Percentiles rank a stretch among this genome's conserved stretches.
phyloP scores from a whole-genome alignment of 2,113 vertebrate genomes.

The Lophochroa leadbeateri region DNA sequence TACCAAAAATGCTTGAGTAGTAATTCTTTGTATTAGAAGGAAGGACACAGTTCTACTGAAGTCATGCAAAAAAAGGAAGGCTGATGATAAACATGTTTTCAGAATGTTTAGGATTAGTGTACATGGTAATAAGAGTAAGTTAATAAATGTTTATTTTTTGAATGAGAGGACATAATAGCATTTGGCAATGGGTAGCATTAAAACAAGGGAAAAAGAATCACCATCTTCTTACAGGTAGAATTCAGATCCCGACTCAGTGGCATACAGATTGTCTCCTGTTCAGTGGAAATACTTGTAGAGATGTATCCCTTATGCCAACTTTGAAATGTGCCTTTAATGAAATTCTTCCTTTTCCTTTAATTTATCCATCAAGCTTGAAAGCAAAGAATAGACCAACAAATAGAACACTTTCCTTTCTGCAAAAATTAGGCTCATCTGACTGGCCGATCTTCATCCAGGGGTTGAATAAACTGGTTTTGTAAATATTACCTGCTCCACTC shows the following conservation, averaged over 20 bases:
- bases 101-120: background rate
- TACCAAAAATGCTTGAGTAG: background rate
- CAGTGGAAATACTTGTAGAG: background rate
- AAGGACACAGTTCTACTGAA: background rate
- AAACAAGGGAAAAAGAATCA: background rate
- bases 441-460: background rate
- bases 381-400: constrained; percentile 39
- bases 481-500: background rate
- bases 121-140: background rate
- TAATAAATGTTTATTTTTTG: background rate
- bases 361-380: background rate
- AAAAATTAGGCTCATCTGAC: background rate
- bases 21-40: background rate
- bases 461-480: background rate
- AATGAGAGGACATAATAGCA: background rate
- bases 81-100: background rate
- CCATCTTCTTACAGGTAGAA: background rate
- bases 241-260: background rate
- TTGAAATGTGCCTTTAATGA: background rate
- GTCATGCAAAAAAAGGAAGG: background rate
- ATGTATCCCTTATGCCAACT: background rate
- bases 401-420: background rate
- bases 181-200: background rate
- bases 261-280: background rate
- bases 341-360: background rate